phyloP scores from a whole-genome alignment of 2,797 vertebrate genomes.

The Muscicapa striata region DNA sequence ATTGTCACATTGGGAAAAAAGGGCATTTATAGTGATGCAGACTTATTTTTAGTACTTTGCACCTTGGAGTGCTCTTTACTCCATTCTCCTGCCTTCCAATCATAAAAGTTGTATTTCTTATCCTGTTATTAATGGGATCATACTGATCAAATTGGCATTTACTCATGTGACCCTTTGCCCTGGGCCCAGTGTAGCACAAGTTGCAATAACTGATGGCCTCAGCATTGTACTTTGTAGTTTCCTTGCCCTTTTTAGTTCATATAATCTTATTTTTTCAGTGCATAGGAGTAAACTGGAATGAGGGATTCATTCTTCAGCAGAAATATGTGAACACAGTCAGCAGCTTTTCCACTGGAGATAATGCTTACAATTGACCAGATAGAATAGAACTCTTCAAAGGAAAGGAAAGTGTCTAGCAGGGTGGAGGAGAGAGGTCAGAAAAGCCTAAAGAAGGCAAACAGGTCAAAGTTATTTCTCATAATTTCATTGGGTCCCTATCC shows the following conservation, averaged over 20 bases:
- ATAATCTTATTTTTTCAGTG: neutral
- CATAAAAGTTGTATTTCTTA: neutral
- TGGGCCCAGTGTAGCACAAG: neutral
- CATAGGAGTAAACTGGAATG: neutral
- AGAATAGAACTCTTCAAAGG: neutral
- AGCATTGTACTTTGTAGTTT: neutral
- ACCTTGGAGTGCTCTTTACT: neutral
- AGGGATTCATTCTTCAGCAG: neutral
- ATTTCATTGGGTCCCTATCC: neutral
- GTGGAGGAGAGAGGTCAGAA: neutral
- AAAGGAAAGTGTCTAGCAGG: neutral
- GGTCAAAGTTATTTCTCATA: neutral
- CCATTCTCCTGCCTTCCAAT: neutral
- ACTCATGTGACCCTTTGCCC: neutral
- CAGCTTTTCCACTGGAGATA: neutral
- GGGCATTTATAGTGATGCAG: neutral
- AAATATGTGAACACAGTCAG: neutral
- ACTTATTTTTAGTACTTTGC: neutral
- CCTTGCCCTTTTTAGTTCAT: slow-evolving; percentile 11
- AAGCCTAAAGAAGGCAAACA: neutral
- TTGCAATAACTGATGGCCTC: neutral
- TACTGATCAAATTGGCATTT: slow-evolving; percentile 8
- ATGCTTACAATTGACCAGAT: neutral
- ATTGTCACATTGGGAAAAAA: neutral
- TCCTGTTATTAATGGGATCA: neutral